Conservation (phyloP, 1,140 invertebrate genomes). For the Ostrea edulis region DNA sequence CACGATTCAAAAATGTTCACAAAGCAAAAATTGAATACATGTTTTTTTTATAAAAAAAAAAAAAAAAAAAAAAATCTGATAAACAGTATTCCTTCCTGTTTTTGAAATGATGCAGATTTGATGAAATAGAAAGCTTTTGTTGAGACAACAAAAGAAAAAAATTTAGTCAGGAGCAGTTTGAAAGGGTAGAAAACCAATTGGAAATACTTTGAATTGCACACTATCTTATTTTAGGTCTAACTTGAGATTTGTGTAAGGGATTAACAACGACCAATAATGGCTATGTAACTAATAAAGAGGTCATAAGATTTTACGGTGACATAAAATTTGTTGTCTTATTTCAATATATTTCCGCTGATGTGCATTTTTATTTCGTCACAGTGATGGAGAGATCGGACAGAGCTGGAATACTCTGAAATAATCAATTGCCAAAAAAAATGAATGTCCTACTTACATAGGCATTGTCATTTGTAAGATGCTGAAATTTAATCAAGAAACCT, state of each 20-base stretch:
- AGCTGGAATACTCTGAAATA: neutral
- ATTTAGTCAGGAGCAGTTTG: too few relatives aligned
- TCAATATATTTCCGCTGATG: neutral
- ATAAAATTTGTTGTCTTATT: constrained; percentile 26
- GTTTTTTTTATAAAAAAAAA: too few relatives aligned
- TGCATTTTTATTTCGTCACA: neutral
- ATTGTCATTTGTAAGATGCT: constrained; percentile 16
- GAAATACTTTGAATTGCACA: too few relatives aligned
- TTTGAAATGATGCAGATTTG: too few relatives aligned
- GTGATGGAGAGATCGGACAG: neutral
- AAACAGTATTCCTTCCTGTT: too few relatives aligned
- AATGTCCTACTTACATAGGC: neutral
- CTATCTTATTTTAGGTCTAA: too few relatives aligned
- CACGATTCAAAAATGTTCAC: too few relatives aligned
- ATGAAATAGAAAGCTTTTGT: too few relatives aligned
- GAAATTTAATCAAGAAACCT: constrained; percentile 28
- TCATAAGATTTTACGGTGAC: constrained; percentile 16
- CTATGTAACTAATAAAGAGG: constrained; percentile 6
- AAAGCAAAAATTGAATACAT: too few relatives aligned
- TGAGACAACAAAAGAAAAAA: too few relatives aligned
- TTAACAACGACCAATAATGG: neutral
- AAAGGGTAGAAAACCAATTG: too few relatives aligned
- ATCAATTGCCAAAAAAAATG: neutral
- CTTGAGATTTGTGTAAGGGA: neutral
- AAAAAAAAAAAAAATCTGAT: too few relatives aligned